These are phyloP conservation scores for Peromyscus aztecus DNA, from an alignment of 2,797 vertebrate species.

Conservation along the genomic window DNA sequence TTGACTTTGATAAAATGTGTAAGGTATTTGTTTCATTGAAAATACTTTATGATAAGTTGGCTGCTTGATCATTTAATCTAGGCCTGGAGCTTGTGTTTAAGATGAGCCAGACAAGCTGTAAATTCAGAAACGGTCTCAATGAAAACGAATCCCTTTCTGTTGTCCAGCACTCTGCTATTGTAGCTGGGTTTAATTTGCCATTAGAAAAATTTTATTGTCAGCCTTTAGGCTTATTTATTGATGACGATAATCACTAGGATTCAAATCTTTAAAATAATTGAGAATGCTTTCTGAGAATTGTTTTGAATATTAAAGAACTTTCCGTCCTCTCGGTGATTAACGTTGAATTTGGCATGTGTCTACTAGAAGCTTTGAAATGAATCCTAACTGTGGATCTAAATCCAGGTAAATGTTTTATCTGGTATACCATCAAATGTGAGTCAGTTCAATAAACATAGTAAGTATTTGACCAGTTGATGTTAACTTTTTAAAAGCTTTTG, in stretches of 20 bases:
- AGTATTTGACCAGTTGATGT: constrained; percentile 51
- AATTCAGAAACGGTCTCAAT: constrained; percentile 41
- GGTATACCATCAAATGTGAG: neutral
- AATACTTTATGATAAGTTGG: neutral
- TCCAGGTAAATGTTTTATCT: constrained; percentile 23
- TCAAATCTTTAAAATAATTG: constrained; percentile 49
- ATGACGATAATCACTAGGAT: constrained; percentile 18
- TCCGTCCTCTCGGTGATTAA: neutral
- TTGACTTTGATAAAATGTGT: neutral
- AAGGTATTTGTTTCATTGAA: neutral
- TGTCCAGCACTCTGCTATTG: neutral
- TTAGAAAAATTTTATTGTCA: neutral
- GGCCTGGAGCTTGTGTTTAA: constrained; percentile 34
- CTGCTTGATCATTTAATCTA: neutral
- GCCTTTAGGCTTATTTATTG: constrained; percentile 50
- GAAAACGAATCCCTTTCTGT: neutral
- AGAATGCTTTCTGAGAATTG: constrained; percentile 29
- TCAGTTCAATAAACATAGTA: neutral
- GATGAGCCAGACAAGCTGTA: constrained; percentile 1
- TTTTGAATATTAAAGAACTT: constrained; percentile 35
- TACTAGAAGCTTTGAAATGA: constrained; percentile 55
- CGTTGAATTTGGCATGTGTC: neutral
- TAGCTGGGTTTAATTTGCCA: constrained; percentile 16
- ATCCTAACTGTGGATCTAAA: constrained; percentile 31
- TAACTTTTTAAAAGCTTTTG: neutral